Evolutionary conservation across 2,113 vertebrate species (phyloP), one percentile per base, ranked within the genome.

Genomic region (Tachysurus fulvidraco): DNA sequence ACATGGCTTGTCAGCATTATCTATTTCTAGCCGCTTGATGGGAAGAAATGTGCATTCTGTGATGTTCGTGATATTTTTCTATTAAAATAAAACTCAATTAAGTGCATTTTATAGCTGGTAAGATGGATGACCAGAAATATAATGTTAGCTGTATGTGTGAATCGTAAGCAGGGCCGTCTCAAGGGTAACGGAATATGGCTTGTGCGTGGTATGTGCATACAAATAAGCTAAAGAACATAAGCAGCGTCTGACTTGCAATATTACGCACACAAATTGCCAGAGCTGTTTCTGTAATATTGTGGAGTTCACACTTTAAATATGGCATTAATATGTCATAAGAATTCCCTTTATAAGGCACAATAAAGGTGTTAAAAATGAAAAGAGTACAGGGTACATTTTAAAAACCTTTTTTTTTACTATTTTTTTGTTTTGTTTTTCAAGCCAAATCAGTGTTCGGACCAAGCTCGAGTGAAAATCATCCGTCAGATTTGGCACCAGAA

Each of bases 81-180:
- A 52, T 85, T 71, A 21, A 83, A 83, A 83, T 71, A 30, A 5
- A 67, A 50, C 76, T 67, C 23, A 83, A 41, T 36, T 55, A 7
- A 74, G 69, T n/a, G 12, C 57, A 44, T 84, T 84, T 55, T 36
- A 54, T 41, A 36, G 17, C 36, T 41, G 41, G 30, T 23, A 54
- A 69, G 28, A 54, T 50, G 28, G 44, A 71, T 55, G 46, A 36
- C 6, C 17, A 83, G 17, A 57, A 23, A 54, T 54, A 30, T 69
- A 23, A 1, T 23, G 28, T 12, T 36, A 54, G 65, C 82, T 83
- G 46, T 71, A 69, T 60, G 23, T 85, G 59, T 67, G 84, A 79
- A 21, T 79, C 87, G 83, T 83, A 67, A 85, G 10, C 77, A 82
- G 41, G 55, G 41, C 5, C 77, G 25, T 82, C 59, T 81, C 11